Percentiles rank a stretch among this genome's conserved stretches.
These are phyloP conservation scores for Romanogobio albipinnatus DNA, from an alignment of 2,113 vertebrate genomes.

Conservation along the genomic window DNA sequence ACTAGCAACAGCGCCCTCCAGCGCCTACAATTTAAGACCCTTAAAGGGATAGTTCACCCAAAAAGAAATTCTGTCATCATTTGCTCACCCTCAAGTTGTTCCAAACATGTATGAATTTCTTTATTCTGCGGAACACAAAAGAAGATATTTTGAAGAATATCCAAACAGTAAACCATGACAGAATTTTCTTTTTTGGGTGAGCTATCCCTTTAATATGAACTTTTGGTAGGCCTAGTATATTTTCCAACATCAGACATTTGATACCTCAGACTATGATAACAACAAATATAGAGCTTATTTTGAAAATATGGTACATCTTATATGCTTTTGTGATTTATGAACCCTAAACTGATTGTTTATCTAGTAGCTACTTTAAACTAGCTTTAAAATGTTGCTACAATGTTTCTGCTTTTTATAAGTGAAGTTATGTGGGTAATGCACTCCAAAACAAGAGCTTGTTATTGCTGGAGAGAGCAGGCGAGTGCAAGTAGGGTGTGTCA, in stretches of 20 bases:
- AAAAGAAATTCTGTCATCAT: no score
- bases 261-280: not conserved
- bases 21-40: not conserved
- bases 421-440: not conserved
- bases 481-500: conserved; percentile 41
- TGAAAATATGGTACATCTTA: not conserved
- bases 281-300: not conserved
- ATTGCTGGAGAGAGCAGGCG: not conserved
- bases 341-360: not conserved
- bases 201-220: no score
- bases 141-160: no score
- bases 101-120: no score
- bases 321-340: not conserved
- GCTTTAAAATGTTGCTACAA: not conserved
- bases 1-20: conserved; percentile 28
- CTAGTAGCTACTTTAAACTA: not conserved
- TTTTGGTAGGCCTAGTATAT: not conserved
- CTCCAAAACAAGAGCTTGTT: conserved; percentile 2
- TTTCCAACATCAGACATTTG: not conserved
- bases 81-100: no score
- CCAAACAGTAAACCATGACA: no score
- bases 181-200: no score
- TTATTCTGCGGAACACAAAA: no score
- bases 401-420: not conserved
- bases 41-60: not conserved